phyloP scores from a whole-genome alignment of 2,113 vertebrate species.

The Mobula birostris region DNA sequence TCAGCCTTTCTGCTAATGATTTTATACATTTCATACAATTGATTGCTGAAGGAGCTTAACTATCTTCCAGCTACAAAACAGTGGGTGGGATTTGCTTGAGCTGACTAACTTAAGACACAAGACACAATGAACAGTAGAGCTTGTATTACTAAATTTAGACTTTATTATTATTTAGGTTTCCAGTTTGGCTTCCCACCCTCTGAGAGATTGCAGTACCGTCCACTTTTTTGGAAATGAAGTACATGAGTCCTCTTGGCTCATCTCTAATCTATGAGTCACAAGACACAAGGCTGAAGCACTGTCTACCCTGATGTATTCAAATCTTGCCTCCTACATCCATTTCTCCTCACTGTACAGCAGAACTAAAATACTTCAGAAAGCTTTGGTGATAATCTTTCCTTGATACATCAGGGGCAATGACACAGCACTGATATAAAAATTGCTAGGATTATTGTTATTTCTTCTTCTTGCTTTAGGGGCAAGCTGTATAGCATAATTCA shows the following conservation, averaged over 20 bases:
- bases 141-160: neutral
- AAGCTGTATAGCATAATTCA: no score
- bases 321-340: neutral
- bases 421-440: neutral
- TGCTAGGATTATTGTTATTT: no score
- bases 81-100: neutral
- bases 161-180: neutral
- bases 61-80: neutral
- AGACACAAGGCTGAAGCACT: neutral
- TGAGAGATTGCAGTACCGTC: neutral
- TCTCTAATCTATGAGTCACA: neutral
- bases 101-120: neutral
- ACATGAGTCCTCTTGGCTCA: neutral
- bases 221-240: neutral
- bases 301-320: neutral
- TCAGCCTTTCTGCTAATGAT: neutral
- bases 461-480: no score
- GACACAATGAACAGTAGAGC: neutral
- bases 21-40: neutral
- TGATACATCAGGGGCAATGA: neutral
- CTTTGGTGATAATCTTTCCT: neutral
- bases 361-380: neutral
- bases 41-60: neutral
- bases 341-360: no score
- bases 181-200: neutral